phyloP scores from a whole-genome alignment of 2,113 vertebrate species.

The Oxygymnocypris stewartii region DNA sequence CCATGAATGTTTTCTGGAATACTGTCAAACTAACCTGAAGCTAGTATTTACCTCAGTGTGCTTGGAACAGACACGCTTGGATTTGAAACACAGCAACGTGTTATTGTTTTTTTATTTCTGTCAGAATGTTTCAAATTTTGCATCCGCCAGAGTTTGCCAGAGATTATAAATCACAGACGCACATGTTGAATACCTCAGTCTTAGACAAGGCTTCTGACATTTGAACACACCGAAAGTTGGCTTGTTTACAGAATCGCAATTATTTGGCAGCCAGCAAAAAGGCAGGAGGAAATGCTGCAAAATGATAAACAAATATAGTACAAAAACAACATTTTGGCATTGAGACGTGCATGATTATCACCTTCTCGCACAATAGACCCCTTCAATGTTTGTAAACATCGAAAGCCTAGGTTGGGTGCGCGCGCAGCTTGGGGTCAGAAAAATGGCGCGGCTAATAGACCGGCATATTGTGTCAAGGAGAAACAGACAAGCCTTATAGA shows the following conservation, averaged over 20 bases:
- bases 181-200: conserved; percentile 24
- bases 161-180: conserved; percentile 7
- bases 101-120: not conserved
- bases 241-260: conserved; percentile 34
- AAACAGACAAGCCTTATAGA: too few species aligned
- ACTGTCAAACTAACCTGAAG: conserved; percentile 32
- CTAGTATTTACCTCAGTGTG: not conserved
- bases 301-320: not conserved
- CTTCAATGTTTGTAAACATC: too few species aligned
- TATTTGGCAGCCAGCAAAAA: conserved; percentile 19
- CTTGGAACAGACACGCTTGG: not conserved
- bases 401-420: too few species aligned
- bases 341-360: not conserved
- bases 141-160: not conserved
- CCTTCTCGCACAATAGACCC: conserved; percentile 15
- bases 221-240: conserved; percentile 37
- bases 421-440: too few species aligned
- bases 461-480: too few species aligned
- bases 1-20: not conserved
- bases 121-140: not conserved
- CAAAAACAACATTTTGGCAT: not conserved
- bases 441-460: too few species aligned
- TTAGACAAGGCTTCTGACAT: conserved; percentile 3
- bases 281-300: not conserved
- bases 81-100: not conserved